phyloP scores from a whole-genome alignment of 2,113 vertebrate genomes.

The Dipodomys merriami region DNA sequence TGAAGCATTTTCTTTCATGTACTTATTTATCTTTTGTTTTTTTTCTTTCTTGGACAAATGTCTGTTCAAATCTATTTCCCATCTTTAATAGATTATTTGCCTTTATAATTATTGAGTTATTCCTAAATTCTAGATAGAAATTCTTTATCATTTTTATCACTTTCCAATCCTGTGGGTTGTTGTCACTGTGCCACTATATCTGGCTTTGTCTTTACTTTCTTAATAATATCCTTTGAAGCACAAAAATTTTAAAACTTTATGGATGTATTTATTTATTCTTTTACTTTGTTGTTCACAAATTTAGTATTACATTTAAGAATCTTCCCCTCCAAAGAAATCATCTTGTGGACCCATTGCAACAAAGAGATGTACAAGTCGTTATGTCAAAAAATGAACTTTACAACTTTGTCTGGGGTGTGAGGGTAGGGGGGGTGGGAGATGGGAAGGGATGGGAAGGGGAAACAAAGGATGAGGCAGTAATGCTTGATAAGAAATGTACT shows the following conservation, averaged over 20 bases:
- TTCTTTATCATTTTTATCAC: conserved; percentile 22
- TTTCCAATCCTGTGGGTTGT: background rate
- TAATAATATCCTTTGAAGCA: background rate
- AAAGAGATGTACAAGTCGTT: too few relatives aligned
- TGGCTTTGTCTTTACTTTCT: background rate
- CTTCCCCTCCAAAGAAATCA: too few relatives aligned
- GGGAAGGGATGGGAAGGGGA: too few relatives aligned
- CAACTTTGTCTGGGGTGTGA: too few relatives aligned
- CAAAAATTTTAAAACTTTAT: background rate
- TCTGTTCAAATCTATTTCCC: background rate
- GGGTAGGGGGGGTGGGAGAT: too few relatives aligned
- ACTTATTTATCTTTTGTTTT: background rate
- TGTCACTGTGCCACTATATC: too few relatives aligned
- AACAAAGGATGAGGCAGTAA: too few relatives aligned
- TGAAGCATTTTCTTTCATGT: background rate
- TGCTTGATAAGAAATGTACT: too few relatives aligned
- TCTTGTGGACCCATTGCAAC: too few relatives aligned
- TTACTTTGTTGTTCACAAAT: background rate
- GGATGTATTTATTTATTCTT: background rate
- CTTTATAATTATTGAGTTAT: background rate
- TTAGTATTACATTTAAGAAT: background rate
- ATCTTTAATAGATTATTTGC: background rate
- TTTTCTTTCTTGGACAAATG: background rate
- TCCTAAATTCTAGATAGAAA: background rate
- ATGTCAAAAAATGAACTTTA: too few relatives aligned